These are phyloP conservation scores for Aporophyla lueneburgensis DNA, from an alignment of 2,888 invertebrate genomes.

Conservation along the genomic window DNA sequence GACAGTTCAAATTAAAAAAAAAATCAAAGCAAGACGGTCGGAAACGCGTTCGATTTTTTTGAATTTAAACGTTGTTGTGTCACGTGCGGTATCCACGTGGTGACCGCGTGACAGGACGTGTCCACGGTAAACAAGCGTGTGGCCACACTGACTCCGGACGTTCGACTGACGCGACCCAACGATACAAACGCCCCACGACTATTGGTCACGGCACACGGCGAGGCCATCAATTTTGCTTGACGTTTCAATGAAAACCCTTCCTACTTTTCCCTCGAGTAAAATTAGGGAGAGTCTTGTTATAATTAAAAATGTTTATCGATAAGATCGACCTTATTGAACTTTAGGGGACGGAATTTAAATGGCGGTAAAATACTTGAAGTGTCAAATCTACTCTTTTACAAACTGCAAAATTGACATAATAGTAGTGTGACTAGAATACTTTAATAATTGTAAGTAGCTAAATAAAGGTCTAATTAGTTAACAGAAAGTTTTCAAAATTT, in stretches of 20 bases:
- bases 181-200: slow-evolving; percentile 85
- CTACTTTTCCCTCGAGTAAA: slow-evolving; percentile 85
- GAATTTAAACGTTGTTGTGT: slow-evolving; percentile 72
- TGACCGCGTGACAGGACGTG: slow-evolving; percentile 80
- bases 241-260: slow-evolving; percentile 88
- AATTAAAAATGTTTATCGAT: slow-evolving; percentile 85
- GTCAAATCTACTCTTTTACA: not conserved
- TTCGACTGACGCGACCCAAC: slow-evolving; percentile 83
- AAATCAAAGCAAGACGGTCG: slow-evolving; percentile 28
- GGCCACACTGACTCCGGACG: slow-evolving; percentile 87
- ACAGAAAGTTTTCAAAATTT: not conserved
- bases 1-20: slow-evolving; percentile 53
- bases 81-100: slow-evolving; percentile 77
- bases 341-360: slow-evolving; percentile 58
- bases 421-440: not conserved
- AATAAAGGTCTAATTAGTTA: slow-evolving; percentile 37
- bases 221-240: slow-evolving; percentile 89
- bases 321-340: slow-evolving; percentile 71
- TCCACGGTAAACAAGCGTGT: slow-evolving; percentile 85
- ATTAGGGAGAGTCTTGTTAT: slow-evolving; percentile 81
- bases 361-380: slow-evolving; percentile 26
- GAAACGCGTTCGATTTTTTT: slow-evolving; percentile 53
- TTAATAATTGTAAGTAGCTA: not conserved
- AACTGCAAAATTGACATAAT: slow-evolving; percentile 21
- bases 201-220: slow-evolving; percentile 87